A percentile compares a stretch with the other conserved stretches of the same genome.
These are phyloP conservation scores for Elanus axillaris DNA, from an alignment of 2,113 vertebrate genomes.

Conservation along the genomic window DNA sequence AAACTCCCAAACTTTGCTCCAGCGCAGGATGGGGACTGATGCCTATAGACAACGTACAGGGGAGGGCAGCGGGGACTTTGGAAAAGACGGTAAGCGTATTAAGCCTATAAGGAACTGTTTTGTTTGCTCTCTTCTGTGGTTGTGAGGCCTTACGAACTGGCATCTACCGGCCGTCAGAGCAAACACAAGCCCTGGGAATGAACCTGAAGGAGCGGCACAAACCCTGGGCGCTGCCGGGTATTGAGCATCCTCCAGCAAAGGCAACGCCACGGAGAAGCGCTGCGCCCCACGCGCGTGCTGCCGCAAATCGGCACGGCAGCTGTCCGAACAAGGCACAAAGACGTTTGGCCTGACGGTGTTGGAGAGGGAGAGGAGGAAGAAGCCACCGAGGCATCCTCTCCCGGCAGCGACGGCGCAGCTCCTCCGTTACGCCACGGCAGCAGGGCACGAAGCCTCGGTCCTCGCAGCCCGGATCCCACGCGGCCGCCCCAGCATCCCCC, in stretches of 20 bases:
- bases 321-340: not conserved
- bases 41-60: accelerated
- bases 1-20: not conserved
- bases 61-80: not conserved
- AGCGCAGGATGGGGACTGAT: not conserved
- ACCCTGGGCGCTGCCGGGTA: not conserved
- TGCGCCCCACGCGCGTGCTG: not conserved
- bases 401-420: accelerated
- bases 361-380: too few relatives aligned
- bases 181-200: not conserved
- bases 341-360: not conserved
- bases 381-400: not conserved
- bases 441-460: not conserved
- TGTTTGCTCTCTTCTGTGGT: not conserved
- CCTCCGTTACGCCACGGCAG: too few relatives aligned
- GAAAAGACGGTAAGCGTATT: not conserved
- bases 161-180: not conserved
- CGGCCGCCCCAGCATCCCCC: not conserved
- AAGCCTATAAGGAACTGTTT: not conserved
- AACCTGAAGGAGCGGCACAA: not conserved
- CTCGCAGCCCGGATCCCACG: not conserved
- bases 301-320: not conserved
- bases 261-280: not conserved
- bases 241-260: not conserved
- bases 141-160: not conserved